Percentiles rank a stretch among this genome's conserved stretches.
These are phyloP conservation scores for Terrapene triunguis DNA, from an alignment of 2,113 vertebrate species.

Conservation along the genomic window DNA sequence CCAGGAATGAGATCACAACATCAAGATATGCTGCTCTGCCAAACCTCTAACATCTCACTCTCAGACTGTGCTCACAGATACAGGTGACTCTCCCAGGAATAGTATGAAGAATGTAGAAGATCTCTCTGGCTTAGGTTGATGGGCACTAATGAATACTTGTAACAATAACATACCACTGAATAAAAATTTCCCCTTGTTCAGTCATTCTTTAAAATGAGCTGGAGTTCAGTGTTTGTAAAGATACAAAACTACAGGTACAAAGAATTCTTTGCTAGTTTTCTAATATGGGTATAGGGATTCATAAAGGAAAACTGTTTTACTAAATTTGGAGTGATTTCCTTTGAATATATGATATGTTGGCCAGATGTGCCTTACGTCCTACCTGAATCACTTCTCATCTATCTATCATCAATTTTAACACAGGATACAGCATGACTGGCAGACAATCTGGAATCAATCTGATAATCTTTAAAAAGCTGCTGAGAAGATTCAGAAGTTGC, in stretches of 20 bases:
- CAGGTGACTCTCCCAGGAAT: not conserved
- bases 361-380: conserved; percentile 64
- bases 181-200: not conserved
- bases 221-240: not conserved
- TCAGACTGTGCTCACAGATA: not conserved
- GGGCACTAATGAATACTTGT: not conserved
- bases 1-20: not conserved
- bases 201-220: not conserved
- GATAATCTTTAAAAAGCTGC: conserved; percentile 74
- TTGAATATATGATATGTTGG: conserved; percentile 46
- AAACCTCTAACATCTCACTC: not conserved
- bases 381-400: conserved; percentile 69
- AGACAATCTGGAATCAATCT: conserved; percentile 75
- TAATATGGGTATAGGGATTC: not conserved
- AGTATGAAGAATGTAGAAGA: not conserved
- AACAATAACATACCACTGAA: not conserved
- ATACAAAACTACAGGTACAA: not conserved
- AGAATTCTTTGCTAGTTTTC: not conserved
- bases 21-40: fast-evolving
- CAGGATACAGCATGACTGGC: conserved; percentile 64
- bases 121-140: not conserved
- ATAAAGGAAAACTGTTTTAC: conserved; percentile 43
- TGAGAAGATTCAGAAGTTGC: conserved; percentile 73
- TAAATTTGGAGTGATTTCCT: conserved; percentile 45
- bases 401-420: conserved; percentile 60